Evolutionary conservation across 2,797 vertebrate species (phyloP).

Genomic region (Centropyge bicolor): DNA sequence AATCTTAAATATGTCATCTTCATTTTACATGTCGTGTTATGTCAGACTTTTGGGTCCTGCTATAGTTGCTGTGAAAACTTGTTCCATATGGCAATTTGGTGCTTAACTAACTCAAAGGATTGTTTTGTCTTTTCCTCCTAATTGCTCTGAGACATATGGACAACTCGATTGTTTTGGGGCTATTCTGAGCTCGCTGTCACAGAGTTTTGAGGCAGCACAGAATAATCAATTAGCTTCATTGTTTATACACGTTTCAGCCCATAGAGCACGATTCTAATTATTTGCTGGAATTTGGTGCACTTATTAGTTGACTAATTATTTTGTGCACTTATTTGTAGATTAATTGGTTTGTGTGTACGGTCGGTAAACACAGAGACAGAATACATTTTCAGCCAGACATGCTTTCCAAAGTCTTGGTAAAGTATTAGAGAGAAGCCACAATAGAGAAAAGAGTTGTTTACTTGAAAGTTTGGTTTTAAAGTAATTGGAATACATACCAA

Average conservation of each 20-base stretch:
- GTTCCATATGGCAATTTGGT: conserved; percentile 8
- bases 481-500: neutral
- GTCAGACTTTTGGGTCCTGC: too few species aligned
- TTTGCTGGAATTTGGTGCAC: conserved; percentile 23
- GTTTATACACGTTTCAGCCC: conserved; percentile 24
- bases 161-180: neutral
- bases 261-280: conserved; percentile 22
- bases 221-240: conserved; percentile 16
- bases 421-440: neutral
- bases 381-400: conserved; percentile 11
- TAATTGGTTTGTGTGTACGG: conserved; percentile 23
- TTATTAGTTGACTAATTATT: conserved; percentile 37
- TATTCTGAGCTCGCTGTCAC: neutral
- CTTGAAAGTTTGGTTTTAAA: conserved; percentile 12
- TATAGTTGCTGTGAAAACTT: neutral
- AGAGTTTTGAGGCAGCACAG: conserved; percentile 8
- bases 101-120: conserved; percentile 1
- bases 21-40: too few species aligned
- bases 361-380: conserved; percentile 17
- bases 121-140: neutral
- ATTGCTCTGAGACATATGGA: neutral
- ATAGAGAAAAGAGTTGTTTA: conserved; percentile 9
- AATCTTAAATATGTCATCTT: too few species aligned
- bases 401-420: neutral
- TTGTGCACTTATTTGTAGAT: conserved; percentile 27